Evolutionary conservation across 2,888 invertebrate species (phyloP).

Genomic region (Amblyjoppa fuscipennis): DNA sequence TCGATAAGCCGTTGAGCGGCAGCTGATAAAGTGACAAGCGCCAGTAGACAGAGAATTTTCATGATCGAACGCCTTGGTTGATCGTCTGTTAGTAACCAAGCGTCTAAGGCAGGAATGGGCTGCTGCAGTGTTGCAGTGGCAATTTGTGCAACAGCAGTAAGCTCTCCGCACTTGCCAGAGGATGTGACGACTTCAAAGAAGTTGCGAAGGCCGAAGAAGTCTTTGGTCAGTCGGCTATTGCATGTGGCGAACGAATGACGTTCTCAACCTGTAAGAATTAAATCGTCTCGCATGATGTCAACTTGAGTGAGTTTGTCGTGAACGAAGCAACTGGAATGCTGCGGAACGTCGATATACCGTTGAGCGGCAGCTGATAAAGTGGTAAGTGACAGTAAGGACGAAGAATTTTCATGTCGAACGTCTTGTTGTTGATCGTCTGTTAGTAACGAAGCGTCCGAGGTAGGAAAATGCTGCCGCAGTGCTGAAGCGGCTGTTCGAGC

Average conservation of each 20-base stretch:
- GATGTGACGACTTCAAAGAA: neutral
- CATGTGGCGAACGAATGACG: constrained; percentile 41
- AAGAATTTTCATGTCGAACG: neutral
- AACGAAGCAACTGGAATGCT: constrained; percentile 7
- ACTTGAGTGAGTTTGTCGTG: constrained; percentile 41
- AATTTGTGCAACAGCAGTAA: neutral
- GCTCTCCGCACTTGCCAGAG: neutral
- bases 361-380: neutral
- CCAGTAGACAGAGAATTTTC: neutral
- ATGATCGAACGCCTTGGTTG: neutral
- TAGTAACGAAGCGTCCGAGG: neutral
- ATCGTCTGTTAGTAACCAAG: neutral
- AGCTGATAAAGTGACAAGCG: neutral
- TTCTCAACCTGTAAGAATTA: constrained; percentile 64
- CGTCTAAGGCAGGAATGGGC: neutral
- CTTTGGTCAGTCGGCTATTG: constrained; percentile 54
- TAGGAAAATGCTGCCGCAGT: neutral
- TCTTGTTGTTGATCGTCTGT: neutral
- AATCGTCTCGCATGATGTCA: constrained; percentile 48
- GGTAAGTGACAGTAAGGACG: neutral
- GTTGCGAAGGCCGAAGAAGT: neutral
- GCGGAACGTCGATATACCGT: neutral
- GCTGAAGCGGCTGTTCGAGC: neutral
- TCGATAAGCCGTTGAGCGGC: constrained; percentile 2
- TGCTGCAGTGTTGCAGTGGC: neutral